A percentile compares a stretch with the other conserved stretches of the same genome.
Evolutionary conservation across 2,888 invertebrate species (phyloP).

Genomic region (Parnassius smintheus): DNA sequence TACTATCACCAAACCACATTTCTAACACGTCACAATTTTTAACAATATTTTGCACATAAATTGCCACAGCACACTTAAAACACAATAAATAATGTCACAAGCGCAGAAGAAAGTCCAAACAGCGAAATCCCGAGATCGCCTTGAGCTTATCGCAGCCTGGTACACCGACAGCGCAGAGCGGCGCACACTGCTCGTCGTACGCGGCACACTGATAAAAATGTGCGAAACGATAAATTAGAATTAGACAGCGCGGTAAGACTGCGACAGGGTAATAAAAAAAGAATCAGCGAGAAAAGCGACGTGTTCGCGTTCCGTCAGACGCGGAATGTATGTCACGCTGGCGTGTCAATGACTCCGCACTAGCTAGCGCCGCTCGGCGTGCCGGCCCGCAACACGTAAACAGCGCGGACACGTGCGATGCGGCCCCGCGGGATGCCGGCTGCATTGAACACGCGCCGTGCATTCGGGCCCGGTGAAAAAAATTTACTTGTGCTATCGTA

Average conservation of each 20-base stretch:
- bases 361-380: slow-evolving; percentile 52
- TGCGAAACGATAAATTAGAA: slow-evolving; percentile 48
- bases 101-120: slow-evolving; percentile 16
- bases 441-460: slow-evolving; percentile 14
- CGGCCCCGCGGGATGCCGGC: slow-evolving; percentile 4
- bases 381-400: slow-evolving; percentile 38
- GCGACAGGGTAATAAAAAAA: slow-evolving; percentile 37
- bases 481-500: slow-evolving; percentile 24
- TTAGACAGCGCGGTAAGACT: slow-evolving; percentile 42
- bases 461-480: slow-evolving; percentile 21
- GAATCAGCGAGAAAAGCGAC: slow-evolving; percentile 56
- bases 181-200: slow-evolving; percentile 36
- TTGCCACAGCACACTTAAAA: slow-evolving; percentile 1
- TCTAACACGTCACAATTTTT: not conserved
- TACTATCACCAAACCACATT: not conserved
- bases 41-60: not conserved
- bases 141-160: slow-evolving; percentile 18
- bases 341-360: slow-evolving; percentile 74
- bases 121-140: slow-evolving; percentile 12
- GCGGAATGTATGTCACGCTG: slow-evolving; percentile 78
- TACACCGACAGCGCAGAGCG: slow-evolving; percentile 35
- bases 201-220: slow-evolving; percentile 30
- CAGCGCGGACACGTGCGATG: slow-evolving; percentile 26
- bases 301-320: slow-evolving; percentile 63
- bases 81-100: slow-evolving; percentile 4